phyloP scores from a whole-genome alignment of 2,888 invertebrate genomes.

The Litoditis marina region DNA sequence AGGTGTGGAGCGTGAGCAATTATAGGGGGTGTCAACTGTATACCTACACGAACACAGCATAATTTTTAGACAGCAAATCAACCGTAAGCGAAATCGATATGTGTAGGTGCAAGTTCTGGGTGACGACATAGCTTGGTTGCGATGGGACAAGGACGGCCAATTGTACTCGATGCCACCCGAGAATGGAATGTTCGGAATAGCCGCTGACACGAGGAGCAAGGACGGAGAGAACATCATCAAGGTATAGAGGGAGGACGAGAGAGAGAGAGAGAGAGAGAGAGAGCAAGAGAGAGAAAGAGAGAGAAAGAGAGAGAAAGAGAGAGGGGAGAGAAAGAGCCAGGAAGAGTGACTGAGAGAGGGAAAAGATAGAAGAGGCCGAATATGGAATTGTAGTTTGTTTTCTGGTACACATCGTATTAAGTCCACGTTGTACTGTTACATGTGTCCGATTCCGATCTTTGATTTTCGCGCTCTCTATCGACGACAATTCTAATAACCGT shows the following conservation, averaged over 20 bases:
- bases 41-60: no score
- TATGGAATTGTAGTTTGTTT: no score
- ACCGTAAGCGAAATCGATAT: no score
- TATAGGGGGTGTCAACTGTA: no score
- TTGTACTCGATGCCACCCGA: conserved; percentile 94
- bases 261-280: conserved; percentile 1
- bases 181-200: conserved; percentile 88
- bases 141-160: conserved; percentile 78
- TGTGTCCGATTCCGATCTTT: no score
- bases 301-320: neutral
- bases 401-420: no score
- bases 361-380: no score
- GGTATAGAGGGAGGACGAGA: conserved; percentile 5
- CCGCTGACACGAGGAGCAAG: conserved; percentile 81
- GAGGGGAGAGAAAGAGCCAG: neutral
- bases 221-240: conserved; percentile 77
- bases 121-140: conserved; percentile 97
- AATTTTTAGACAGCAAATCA: no score
- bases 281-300: conserved; percentile 5
- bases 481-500: no score
- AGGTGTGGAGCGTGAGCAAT: no score
- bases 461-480: no score
- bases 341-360: neutral
- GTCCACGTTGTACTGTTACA: no score
- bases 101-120: conserved; percentile 70